A percentile compares a stretch with the other conserved stretches of the same genome.
Conservation (phyloP, 2,888 invertebrate genomes). For the Phorcus lineatus region DNA sequence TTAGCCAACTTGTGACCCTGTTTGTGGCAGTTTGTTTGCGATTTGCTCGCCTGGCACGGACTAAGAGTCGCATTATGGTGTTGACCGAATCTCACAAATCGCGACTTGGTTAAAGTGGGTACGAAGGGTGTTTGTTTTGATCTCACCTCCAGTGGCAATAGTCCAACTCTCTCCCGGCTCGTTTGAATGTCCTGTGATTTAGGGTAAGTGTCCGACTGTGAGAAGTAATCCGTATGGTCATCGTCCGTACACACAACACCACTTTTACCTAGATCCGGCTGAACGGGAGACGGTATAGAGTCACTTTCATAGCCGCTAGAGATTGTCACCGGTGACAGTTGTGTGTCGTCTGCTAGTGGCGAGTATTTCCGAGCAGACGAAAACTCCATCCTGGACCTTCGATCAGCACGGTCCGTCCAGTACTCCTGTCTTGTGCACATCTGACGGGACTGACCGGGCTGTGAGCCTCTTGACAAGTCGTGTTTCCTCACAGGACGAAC, state of each 20-base stretch:
- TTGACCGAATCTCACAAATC: not conserved
- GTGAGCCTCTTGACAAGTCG: not conserved
- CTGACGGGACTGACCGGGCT: not conserved
- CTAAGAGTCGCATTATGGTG: conserved; percentile 1
- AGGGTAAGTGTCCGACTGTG: conserved; percentile 25
- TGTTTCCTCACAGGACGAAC: not conserved
- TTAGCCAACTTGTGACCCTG: conserved; percentile 26
- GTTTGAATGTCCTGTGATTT: not conserved
- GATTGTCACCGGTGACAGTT: conserved; percentile 29
- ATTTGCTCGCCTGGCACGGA: not conserved
- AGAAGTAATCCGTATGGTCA: conserved; percentile 25
- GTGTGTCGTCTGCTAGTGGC: conserved; percentile 23
- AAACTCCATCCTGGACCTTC: not conserved
- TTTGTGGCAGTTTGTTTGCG: not conserved
- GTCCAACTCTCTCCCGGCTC: not conserved
- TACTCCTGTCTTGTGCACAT: not conserved
- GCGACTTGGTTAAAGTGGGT: not conserved
- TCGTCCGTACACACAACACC: not conserved
- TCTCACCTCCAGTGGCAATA: not conserved
- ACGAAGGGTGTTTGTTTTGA: not conserved
- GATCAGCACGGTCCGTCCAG: not conserved
- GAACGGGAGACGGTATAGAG: conserved; percentile 18
- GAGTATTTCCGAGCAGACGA: not conserved
- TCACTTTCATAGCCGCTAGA: conserved; percentile 33
- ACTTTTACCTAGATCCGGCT: not conserved